Evolutionary conservation across 1,140 invertebrate genomes (phyloP).

Genomic region (Aphelinus certus): DNA sequence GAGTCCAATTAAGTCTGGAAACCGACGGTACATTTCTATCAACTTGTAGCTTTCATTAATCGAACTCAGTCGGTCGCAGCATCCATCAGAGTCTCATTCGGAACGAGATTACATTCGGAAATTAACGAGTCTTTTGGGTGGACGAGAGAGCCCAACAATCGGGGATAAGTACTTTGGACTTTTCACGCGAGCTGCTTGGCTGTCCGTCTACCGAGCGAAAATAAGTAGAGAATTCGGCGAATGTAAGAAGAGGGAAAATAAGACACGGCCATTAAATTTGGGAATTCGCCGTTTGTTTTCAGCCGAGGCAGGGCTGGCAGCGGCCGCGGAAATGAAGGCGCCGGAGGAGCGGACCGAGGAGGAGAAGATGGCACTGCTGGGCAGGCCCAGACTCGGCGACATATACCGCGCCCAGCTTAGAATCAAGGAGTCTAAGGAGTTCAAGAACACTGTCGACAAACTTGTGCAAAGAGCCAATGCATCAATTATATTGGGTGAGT

Average conservation of each 20-base stretch:
- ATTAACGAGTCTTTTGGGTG: too few species aligned
- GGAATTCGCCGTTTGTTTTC: constrained; percentile 46
- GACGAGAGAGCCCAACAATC: too few species aligned
- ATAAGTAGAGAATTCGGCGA: too few species aligned
- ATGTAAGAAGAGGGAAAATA: constrained; percentile 10
- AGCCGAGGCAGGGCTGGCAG: constrained; percentile 71
- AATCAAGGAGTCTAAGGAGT: constrained; percentile 97
- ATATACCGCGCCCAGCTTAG: constrained; percentile 83
- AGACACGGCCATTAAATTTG: constrained; percentile 27
- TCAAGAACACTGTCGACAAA: constrained; percentile 99
- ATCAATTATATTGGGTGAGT: constrained; percentile 83
- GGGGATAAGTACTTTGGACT: too few species aligned
- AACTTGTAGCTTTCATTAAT: too few species aligned
- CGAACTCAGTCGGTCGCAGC: too few species aligned
- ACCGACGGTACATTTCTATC: too few species aligned
- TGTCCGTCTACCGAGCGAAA: too few species aligned
- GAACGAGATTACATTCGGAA: too few species aligned
- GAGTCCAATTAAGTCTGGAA: too few species aligned
- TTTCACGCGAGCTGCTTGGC: too few species aligned
- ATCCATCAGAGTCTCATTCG: too few species aligned
- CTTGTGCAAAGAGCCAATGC: constrained; percentile 95
- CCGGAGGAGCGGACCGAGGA: constrained; percentile 74
- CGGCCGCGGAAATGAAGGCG: constrained; percentile 71
- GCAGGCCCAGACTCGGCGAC: constrained; percentile 89
- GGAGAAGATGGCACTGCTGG: constrained; percentile 90